Evolutionary conservation across 2,797 vertebrate genomes (phyloP).

Genomic region (Acanthurus tractus): DNA sequence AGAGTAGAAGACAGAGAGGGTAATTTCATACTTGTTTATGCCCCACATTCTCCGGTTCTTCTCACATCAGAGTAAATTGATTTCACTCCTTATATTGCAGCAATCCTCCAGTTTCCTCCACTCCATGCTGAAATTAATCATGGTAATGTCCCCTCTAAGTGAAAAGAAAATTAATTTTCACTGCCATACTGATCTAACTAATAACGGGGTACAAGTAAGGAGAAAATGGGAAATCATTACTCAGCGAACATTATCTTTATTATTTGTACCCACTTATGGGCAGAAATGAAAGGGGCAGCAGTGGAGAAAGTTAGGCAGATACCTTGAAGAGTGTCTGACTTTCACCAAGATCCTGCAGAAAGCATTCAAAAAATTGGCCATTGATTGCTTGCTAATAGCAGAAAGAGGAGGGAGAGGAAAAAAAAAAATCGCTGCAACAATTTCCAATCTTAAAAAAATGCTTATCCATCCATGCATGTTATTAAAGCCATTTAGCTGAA

Average conservation of each 20-base stretch:
- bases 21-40: conserved; percentile 82
- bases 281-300: conserved; percentile 88
- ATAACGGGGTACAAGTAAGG: conserved; percentile 90
- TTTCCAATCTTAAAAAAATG: conserved; percentile 84
- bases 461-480: conserved; percentile 92
- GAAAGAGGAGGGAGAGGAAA: conserved; percentile 82
- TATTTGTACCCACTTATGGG: conserved; percentile 89
- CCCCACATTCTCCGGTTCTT: conserved; percentile 54
- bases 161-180: conserved; percentile 96
- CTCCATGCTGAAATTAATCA: conserved; percentile 89
- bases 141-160: conserved; percentile 91
- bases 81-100: conserved; percentile 88
- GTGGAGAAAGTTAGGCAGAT: conserved; percentile 87
- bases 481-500: conserved; percentile 93
- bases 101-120: conserved; percentile 87
- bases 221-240: conserved; percentile 95
- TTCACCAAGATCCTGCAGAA: conserved; percentile 89
- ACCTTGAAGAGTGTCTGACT: conserved; percentile 88
- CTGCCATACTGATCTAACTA: conserved; percentile 90
- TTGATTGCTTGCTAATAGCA: conserved; percentile 92
- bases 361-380: conserved; percentile 91
- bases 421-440: conserved; percentile 88
- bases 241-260: conserved; percentile 93
- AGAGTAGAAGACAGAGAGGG: conserved; percentile 70
- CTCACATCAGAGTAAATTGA: conserved; percentile 88